phyloP scores from a whole-genome alignment of 1,140 invertebrate species.

The Mylabris phalerata region DNA sequence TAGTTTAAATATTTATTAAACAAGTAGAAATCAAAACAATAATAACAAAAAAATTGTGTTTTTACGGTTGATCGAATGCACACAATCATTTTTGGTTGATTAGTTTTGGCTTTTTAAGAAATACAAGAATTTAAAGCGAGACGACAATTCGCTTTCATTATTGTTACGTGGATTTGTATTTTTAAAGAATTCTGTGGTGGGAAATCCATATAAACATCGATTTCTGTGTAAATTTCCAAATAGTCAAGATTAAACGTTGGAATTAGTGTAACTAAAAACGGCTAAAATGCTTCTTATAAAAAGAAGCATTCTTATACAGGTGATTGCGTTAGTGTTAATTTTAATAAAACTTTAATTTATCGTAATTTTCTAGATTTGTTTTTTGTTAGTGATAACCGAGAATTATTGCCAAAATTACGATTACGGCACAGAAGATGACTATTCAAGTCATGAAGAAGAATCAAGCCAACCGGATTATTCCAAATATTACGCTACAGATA shows the following conservation, averaged over 20 bases:
- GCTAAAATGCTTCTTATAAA: slow-evolving; percentile 10
- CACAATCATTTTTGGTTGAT: slow-evolving; percentile 16
- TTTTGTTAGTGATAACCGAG: slow-evolving; percentile 6
- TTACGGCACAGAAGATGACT: slow-evolving; percentile 8
- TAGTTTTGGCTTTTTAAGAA: slow-evolving; percentile 18
- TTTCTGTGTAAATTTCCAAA: background rate
- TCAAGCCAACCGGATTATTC: slow-evolving; percentile 25
- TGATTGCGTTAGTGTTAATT: background rate
- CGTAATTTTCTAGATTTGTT: slow-evolving; percentile 5
- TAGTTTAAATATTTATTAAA: no score
- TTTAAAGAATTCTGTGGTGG: background rate
- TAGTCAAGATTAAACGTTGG: background rate
- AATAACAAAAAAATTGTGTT: background rate
- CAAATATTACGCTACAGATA: slow-evolving; percentile 24
- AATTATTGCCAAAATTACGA: slow-evolving; percentile 19
- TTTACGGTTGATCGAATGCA: slow-evolving; percentile 11
- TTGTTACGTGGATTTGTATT: slow-evolving; percentile 7
- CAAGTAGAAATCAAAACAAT: no score
- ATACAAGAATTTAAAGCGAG: slow-evolving; percentile 16
- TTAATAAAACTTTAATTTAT: background rate
- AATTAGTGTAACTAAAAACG: background rate
- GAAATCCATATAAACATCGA: slow-evolving; percentile 14
- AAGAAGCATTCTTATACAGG: slow-evolving; percentile 14
- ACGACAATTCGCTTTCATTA: slow-evolving; percentile 11
- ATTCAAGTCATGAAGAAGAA: slow-evolving; percentile 14